Base-by-base conservation (phyloP, 2,888 invertebrate species). In the Poecilobothrus nobilitatus region DNA sequence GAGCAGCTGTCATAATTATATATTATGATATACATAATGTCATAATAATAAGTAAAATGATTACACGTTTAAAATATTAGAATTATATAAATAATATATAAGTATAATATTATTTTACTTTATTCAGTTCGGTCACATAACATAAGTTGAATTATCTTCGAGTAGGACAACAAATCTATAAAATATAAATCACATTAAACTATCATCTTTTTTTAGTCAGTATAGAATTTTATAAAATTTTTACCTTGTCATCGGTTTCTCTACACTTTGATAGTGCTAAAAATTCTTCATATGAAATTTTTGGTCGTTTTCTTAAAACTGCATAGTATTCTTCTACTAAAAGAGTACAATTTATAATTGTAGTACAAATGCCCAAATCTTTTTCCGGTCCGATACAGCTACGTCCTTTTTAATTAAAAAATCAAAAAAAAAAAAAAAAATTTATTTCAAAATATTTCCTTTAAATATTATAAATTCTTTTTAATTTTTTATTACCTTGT, bases 221-320 rank as follows among this genome's bases (percentile, higher is more conserved):
- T 27, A n/a, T n/a, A 27, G 27, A 27, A 27, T 27, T 27, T 27
- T 27, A 4, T 27, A n/a, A n/a, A n/a, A n/a, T n/a, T 27, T 18
- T 6, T 4, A 53, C 53, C 53, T 18, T 9, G 18, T 53, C 53
- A 2, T 1, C 53, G 3, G 53, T 53, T 53, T 53, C 53, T 53
- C 53, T 9, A 53, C 53, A 53, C 18, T 53, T 53, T 15, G 53
- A 53, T n/a, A 9, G 2, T 53, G 15, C 2, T 53, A 53, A 18
- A n/a, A 53, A 53, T 53, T 53, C 53, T 18, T 53, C 53, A 53
- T 53, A 53, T 53, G 53, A 53, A 53, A 53, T 53, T 12, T 53
- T 53, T 53, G n/a, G 15, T 53, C 53, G 53, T n/a, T 53, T 53
- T 18, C 2, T 12, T 53, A 53, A 53, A 12, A 53, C n/a, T 53